Evolutionary conservation across 2,797 vertebrate genomes (phyloP), one percentile per base, ranked within the genome.

Genomic region (Sebastes umbrosus): DNA sequence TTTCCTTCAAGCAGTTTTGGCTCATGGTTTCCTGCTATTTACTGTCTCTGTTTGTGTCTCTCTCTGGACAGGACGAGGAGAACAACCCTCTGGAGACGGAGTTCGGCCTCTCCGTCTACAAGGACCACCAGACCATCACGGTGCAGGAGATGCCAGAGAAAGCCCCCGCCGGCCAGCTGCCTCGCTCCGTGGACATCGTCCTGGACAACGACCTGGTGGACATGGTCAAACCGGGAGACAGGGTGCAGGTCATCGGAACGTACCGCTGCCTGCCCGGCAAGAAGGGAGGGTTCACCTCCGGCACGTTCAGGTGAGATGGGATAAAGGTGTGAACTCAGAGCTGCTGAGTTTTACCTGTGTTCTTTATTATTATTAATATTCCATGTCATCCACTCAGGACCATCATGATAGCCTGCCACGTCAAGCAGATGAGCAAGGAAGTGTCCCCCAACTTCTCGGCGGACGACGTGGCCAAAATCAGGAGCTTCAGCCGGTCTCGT

Each of bases 71-170:
- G 99, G 99, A 99, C 5, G 99, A 99, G 84, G 99, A 99, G 82
- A 99, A 99, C 93, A 99, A 99, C 86, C 99, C 98, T 0, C 91
- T 99, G 85, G 99, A 99, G 94, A 99, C 99, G 0, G 98, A 99
- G 89, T 99, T 96, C 20, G 98, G 98, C 8, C 95, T 99, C 63
- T 99, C 98, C 0, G 84, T 96, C 69, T 99, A 99, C 90, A 99
- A 98, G 83, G 99, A 99, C 88, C 98, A 99, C 90, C 99, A 99
- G 95, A 98, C 96, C 82, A 96, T 99, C 93, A 98, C 98, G 0
- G 97, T 99, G 76, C 98, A 99, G 96, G 99, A 99, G 95, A 99
- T 99, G 99, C 99, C 99, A 0, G 99, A 99, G 94, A 99, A 99
- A 75, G 98, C 99, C 3, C 99, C 99, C 0, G 98, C 99, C 0